phyloP scores from a whole-genome alignment of 2,888 invertebrate species.

The Pantelozetes paolii region DNA sequence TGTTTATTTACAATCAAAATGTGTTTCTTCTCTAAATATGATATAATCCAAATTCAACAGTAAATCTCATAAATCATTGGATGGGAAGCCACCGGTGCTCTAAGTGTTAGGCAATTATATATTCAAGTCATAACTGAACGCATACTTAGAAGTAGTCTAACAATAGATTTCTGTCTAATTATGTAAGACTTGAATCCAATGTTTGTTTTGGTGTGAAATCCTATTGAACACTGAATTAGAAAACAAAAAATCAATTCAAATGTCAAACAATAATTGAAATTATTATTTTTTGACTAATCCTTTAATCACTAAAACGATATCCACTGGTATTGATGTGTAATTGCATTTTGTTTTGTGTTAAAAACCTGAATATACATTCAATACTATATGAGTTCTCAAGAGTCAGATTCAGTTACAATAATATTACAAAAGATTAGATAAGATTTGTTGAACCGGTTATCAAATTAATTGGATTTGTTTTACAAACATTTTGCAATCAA shows the following conservation, averaged over 20 bases:
- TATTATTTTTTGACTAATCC: no score
- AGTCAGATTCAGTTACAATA: slow-evolving; percentile 3
- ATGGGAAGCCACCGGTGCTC: background rate
- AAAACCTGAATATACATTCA: background rate
- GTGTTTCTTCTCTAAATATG: slow-evolving; percentile 15
- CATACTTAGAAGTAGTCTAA: background rate
- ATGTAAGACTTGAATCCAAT: no score
- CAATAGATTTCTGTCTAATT: no score
- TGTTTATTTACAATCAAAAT: slow-evolving; percentile 12
- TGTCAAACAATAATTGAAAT: no score
- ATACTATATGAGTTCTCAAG: background rate
- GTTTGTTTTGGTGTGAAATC: no score
- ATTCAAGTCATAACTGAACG: background rate
- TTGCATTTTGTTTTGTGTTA: background rate
- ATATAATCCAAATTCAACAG: slow-evolving; percentile 1
- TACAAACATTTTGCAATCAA: background rate
- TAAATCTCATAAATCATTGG: slow-evolving; percentile 2
- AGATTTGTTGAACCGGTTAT: background rate
- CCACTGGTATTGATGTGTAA: no score
- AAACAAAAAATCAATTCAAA: no score
- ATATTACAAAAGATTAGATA: slow-evolving; percentile 12
- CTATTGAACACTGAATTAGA: no score
- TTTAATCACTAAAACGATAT: no score
- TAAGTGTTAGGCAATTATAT: no score
- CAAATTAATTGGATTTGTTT: slow-evolving; percentile 12